These are phyloP conservation scores for Musca domestica DNA, from an alignment of 1,140 invertebrate genomes.

Conservation along the genomic window DNA sequence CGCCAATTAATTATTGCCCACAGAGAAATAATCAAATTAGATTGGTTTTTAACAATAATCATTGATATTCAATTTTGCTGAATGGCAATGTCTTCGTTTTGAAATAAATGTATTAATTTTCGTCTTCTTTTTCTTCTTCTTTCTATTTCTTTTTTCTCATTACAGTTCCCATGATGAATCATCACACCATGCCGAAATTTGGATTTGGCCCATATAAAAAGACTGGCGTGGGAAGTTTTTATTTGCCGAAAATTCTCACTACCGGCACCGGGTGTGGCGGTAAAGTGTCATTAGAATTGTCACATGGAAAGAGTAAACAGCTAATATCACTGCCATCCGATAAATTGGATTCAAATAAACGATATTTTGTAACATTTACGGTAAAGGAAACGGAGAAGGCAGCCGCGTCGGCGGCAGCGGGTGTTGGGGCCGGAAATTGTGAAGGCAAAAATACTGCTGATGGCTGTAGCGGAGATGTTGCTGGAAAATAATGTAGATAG, in stretches of 20 bases:
- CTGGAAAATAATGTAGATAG: slow-evolving; percentile 13
- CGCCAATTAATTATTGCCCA: too few relatives aligned
- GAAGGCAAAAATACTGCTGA: background rate
- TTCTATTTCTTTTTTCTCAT: too few relatives aligned
- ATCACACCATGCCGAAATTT: slow-evolving; percentile 72
- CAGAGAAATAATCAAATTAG: too few relatives aligned
- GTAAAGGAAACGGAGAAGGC: slow-evolving; percentile 63
- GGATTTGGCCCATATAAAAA: slow-evolving; percentile 54
- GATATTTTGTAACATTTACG: slow-evolving; percentile 87
- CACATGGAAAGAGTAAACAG: slow-evolving; percentile 76
- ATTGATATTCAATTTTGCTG: too few relatives aligned
- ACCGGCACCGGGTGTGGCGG: slow-evolving; percentile 38
- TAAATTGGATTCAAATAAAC: slow-evolving; percentile 79
- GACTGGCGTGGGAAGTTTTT: slow-evolving; percentile 53
- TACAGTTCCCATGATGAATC: slow-evolving; percentile 68
- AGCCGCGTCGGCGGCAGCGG: slow-evolving; percentile 25
- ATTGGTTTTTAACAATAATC: too few relatives aligned
- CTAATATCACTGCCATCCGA: slow-evolving; percentile 81
- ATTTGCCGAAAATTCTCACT: slow-evolving; percentile 52
- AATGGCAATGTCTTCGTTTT: slow-evolving; percentile 1
- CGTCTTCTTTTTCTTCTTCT: slow-evolving; percentile 9
- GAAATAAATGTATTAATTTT: slow-evolving; percentile 1
- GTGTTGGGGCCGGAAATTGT: slow-evolving; percentile 3
- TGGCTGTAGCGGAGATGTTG: slow-evolving; percentile 12
- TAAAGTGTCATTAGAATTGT: slow-evolving; percentile 72